Percentiles rank a stretch among this genome's conserved stretches.
phyloP scores from a whole-genome alignment of 2,888 invertebrate genomes.

The Gymnoscelis rufifasciata region DNA sequence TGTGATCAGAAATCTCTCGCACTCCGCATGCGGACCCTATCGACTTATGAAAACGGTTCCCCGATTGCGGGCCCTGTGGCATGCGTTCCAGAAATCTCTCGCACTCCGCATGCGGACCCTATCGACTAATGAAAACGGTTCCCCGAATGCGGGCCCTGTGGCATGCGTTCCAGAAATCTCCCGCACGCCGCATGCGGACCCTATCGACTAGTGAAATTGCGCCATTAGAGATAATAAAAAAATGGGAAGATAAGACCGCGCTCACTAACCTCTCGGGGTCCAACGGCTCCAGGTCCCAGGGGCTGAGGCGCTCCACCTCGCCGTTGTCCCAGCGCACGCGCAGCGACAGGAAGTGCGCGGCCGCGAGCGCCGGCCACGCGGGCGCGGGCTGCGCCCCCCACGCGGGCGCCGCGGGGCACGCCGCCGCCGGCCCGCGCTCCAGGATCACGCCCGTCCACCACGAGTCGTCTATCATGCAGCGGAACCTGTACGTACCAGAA shows the following conservation, averaged over 20 bases:
- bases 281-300: slow-evolving; percentile 97
- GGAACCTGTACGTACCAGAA: slow-evolving; percentile 83
- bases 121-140: too few relatives aligned
- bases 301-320: slow-evolving; percentile 93
- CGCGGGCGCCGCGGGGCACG: slow-evolving; percentile 11
- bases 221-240: too few relatives aligned
- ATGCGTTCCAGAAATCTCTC: too few relatives aligned
- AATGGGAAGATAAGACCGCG: neutral
- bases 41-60: too few relatives aligned
- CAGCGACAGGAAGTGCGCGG: slow-evolving; percentile 55
- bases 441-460: slow-evolving; percentile 93
- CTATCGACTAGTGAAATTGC: too few relatives aligned
- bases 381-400: slow-evolving; percentile 6
- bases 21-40: too few relatives aligned
- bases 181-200: too few relatives aligned
- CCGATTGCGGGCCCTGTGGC: too few relatives aligned
- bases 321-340: slow-evolving; percentile 95
- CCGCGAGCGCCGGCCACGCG: slow-evolving; percentile 38
- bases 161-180: too few relatives aligned
- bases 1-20: too few relatives aligned
- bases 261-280: slow-evolving; percentile 80
- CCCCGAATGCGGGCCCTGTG: too few relatives aligned
- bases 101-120: too few relatives aligned
- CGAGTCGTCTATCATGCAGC: slow-evolving; percentile 96
- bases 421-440: slow-evolving; percentile 34